These are phyloP conservation scores for Agapostemon virescens DNA, from an alignment of 2,888 invertebrate genomes.

Conservation along the genomic window DNA sequence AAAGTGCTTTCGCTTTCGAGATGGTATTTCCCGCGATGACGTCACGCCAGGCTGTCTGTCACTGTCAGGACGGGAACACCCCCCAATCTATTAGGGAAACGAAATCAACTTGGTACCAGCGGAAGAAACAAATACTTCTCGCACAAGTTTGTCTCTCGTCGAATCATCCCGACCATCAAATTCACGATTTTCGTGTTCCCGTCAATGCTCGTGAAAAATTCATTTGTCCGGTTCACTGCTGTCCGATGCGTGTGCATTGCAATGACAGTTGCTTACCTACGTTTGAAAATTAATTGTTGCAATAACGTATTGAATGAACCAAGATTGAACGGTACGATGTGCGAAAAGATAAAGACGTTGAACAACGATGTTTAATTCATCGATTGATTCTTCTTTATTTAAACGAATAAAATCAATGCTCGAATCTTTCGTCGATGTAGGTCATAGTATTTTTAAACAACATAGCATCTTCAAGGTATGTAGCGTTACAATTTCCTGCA, in stretches of 20 bases:
- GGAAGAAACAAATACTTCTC: conserved; percentile 1
- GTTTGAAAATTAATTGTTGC: background rate
- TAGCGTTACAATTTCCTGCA: no score
- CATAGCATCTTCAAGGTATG: no score
- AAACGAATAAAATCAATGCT: no score
- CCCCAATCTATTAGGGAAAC: conserved; percentile 14
- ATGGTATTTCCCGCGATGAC: conserved; percentile 27
- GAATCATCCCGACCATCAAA: background rate
- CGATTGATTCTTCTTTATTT: no score
- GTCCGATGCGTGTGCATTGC: background rate
- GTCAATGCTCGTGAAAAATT: background rate
- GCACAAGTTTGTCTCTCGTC: background rate
- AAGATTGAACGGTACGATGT: no score
- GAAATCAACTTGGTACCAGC: conserved; percentile 24
- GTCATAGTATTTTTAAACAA: no score
- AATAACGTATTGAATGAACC: background rate
- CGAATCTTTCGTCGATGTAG: no score
- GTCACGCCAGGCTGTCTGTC: conserved; percentile 61
- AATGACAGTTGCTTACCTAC: background rate
- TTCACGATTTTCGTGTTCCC: background rate
- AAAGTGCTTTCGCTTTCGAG: conserved; percentile 22
- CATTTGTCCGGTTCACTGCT: background rate
- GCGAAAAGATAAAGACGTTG: no score
- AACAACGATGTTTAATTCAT: no score
- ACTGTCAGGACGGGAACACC: conserved; percentile 57